A percentile compares a stretch with the other conserved stretches of the same genome.
Evolutionary conservation across 1,140 invertebrate species (phyloP).

Genomic region (Eupeodes corollae): DNA sequence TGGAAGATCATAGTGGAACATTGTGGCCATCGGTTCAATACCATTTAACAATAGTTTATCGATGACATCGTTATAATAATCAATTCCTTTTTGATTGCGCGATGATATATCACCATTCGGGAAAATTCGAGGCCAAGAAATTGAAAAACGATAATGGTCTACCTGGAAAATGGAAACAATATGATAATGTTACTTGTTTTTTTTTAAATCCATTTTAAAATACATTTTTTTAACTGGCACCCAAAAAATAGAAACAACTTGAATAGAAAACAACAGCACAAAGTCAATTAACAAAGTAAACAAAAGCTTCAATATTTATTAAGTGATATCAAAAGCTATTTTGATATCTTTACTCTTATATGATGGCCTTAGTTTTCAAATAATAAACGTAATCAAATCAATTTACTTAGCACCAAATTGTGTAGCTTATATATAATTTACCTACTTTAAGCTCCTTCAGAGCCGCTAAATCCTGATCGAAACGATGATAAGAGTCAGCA

Average conservation of each 20-base stretch:
- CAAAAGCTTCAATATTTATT: too few relatives aligned
- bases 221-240: too few relatives aligned
- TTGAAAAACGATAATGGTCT: constrained; percentile 46
- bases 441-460: too few relatives aligned
- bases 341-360: too few relatives aligned
- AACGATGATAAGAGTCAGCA: constrained; percentile 44
- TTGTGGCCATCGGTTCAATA: constrained; percentile 40
- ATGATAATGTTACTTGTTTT: constrained; percentile 36
- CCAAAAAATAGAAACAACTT: too few relatives aligned
- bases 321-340: too few relatives aligned
- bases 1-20: constrained; percentile 46
- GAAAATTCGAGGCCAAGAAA: constrained; percentile 50
- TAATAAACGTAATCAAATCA: too few relatives aligned
- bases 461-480: too few relatives aligned
- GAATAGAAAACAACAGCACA: too few relatives aligned
- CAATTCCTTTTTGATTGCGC: constrained; percentile 42
- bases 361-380: too few relatives aligned
- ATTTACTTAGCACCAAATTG: constrained; percentile 51
- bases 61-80: constrained; percentile 46
- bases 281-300: too few relatives aligned
- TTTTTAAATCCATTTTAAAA: constrained; percentile 41
- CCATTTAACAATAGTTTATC: constrained; percentile 38
- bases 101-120: constrained; percentile 48
- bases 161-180: constrained; percentile 14
- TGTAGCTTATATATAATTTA: constrained; percentile 10